These are phyloP conservation scores for Paraplagusia blochii DNA, from an alignment of 2,113 vertebrate genomes.

Conservation along the genomic window DNA sequence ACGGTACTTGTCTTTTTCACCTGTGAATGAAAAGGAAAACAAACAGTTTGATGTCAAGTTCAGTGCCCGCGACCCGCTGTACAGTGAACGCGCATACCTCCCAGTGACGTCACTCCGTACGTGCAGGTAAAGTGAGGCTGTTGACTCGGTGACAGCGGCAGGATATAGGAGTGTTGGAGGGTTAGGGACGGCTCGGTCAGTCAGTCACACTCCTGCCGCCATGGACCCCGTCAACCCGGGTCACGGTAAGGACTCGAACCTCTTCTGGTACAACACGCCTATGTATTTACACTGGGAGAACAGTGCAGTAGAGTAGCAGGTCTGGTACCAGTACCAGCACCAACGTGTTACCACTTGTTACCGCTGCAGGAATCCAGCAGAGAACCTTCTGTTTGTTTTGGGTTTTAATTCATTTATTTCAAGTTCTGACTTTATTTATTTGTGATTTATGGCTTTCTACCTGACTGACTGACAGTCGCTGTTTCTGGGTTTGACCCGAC, in stretches of 20 bases:
- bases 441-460: too few relatives aligned
- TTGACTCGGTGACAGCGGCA: too few relatives aligned
- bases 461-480: too few relatives aligned
- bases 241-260: slow-evolving; percentile 44
- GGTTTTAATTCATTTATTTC: neutral
- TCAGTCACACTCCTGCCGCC: too few relatives aligned
- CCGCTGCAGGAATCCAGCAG: too few relatives aligned
- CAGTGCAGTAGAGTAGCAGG: too few relatives aligned
- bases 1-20: too few relatives aligned
- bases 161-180: neutral
- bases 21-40: rapidly evolving
- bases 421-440: neutral
- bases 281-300: too few relatives aligned
- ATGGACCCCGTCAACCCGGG: slow-evolving; percentile 2
- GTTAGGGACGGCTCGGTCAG: neutral
- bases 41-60: neutral
- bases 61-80: neutral
- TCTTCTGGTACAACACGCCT: too few relatives aligned
- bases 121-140: neutral
- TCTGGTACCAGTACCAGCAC: too few relatives aligned
- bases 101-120: slow-evolving; percentile 21
- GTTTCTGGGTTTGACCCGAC: slow-evolving; percentile 18
- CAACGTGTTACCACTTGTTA: too few relatives aligned
- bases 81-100: neutral
- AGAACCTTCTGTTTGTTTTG: neutral